Conservation (phyloP, 2,888 invertebrate genomes). For the Nycteola revayana region DNA sequence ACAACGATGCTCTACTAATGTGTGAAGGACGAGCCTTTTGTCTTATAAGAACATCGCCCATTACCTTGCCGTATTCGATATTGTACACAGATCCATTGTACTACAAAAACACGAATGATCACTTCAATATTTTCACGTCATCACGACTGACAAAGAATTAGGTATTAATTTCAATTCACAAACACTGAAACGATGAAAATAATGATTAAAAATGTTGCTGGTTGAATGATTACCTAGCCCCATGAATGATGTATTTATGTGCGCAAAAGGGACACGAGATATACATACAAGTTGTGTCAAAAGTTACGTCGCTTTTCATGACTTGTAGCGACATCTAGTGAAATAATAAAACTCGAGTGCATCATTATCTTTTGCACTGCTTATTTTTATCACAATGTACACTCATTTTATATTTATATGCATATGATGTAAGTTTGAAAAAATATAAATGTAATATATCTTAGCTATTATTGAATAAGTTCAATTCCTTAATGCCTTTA, state of each 20-base stretch:
- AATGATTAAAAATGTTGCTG: constrained; percentile 7
- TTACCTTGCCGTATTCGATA: constrained; percentile 64
- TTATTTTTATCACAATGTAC: too few species aligned
- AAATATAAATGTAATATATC: too few species aligned
- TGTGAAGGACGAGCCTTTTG: constrained; percentile 79
- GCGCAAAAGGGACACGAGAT: constrained; percentile 17
- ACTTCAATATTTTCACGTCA: constrained; percentile 28
- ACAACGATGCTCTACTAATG: constrained; percentile 71
- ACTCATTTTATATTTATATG: too few species aligned
- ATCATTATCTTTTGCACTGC: too few species aligned
- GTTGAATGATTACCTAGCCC: constrained; percentile 8
- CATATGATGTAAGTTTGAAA: too few species aligned
- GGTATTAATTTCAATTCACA: too few species aligned
- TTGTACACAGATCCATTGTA: constrained; percentile 45
- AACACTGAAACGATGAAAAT: constrained; percentile 19
- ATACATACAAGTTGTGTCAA: constrained; percentile 29
- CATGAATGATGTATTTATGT: constrained; percentile 6
- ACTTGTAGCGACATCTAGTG: constrained; percentile 23
- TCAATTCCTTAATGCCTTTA: too few species aligned
- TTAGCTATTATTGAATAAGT: too few species aligned
- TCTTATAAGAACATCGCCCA: constrained; percentile 61
- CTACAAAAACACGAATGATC: constrained; percentile 28
- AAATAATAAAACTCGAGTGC: too few species aligned
- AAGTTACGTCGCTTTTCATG: constrained; percentile 4
- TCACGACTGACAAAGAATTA: constrained; percentile 10